Percentiles rank a stretch among this genome's conserved stretches.
These are phyloP conservation scores for Pithys albifrons DNA, from an alignment of 2,113 vertebrate species.

Conservation along the genomic window DNA sequence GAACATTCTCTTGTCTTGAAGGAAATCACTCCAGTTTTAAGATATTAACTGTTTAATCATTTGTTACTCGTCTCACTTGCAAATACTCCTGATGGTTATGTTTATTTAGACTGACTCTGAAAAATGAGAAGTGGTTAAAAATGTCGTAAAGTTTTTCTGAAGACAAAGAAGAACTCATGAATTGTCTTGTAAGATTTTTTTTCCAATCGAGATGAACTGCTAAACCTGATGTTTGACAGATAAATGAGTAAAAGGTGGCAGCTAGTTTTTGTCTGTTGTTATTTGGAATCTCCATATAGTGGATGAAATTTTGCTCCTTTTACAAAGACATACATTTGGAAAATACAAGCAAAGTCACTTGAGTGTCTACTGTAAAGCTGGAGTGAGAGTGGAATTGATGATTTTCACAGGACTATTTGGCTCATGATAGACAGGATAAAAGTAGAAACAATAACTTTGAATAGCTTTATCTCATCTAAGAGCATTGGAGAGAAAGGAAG, in stretches of 20 bases:
- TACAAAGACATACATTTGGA: background rate
- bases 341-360: background rate
- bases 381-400: background rate
- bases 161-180: background rate
- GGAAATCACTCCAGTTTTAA: background rate
- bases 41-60: slow-evolving; percentile 3
- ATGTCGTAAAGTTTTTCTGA: background rate
- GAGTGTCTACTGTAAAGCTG: background rate
- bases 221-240: background rate
- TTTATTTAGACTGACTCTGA: background rate
- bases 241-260: background rate
- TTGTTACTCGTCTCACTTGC: background rate
- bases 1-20: background rate
- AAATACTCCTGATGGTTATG: background rate
- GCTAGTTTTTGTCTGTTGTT: background rate
- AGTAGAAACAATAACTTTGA: background rate
- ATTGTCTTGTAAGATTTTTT: background rate
- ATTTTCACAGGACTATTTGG: background rate
- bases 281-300: background rate
- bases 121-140: background rate
- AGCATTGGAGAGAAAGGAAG: background rate
- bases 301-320: background rate
- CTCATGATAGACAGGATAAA: background rate
- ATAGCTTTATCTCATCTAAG: background rate
- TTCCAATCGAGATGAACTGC: background rate